Evolutionary conservation across 2,888 invertebrate species (phyloP).

Genomic region (Aspidapion aeneum): DNA sequence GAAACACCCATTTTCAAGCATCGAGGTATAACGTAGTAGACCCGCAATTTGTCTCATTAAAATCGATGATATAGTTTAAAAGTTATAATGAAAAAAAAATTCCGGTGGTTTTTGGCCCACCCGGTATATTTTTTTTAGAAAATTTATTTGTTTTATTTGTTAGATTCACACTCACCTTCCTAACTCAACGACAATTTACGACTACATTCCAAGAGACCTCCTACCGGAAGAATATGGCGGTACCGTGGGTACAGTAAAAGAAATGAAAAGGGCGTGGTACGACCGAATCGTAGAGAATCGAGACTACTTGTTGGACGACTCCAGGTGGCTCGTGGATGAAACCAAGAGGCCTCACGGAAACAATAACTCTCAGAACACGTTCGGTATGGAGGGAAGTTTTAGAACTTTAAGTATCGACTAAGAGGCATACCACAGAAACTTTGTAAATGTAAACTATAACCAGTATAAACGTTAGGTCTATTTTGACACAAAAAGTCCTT

Average conservation of each 20-base stretch:
- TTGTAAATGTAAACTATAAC: no score
- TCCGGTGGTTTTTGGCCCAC: no score
- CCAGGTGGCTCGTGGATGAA: constrained; percentile 61
- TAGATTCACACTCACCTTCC: constrained; percentile 70
- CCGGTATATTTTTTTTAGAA: background rate
- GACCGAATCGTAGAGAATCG: constrained; percentile 58
- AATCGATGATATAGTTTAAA: no score
- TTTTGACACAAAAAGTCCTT: no score
- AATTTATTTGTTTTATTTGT: constrained; percentile 27
- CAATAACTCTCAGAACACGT: constrained; percentile 42
- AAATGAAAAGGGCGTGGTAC: constrained; percentile 61
- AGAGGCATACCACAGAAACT: background rate
- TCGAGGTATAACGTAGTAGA: no score
- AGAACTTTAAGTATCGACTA: constrained; percentile 56
- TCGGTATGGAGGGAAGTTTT: constrained; percentile 56
- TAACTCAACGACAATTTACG: constrained; percentile 59
- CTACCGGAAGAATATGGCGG: constrained; percentile 70
- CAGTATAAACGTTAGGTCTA: no score
- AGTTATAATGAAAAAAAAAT: no score
- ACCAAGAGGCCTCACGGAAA: constrained; percentile 44
- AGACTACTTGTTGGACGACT: constrained; percentile 51
- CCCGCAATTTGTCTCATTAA: no score
- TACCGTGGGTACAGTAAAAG: constrained; percentile 56
- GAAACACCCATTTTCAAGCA: no score
- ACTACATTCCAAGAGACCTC: constrained; percentile 60